Base-by-base conservation (phyloP, 2,113 vertebrate species). In the Odontesthes bonariensis region DNA sequence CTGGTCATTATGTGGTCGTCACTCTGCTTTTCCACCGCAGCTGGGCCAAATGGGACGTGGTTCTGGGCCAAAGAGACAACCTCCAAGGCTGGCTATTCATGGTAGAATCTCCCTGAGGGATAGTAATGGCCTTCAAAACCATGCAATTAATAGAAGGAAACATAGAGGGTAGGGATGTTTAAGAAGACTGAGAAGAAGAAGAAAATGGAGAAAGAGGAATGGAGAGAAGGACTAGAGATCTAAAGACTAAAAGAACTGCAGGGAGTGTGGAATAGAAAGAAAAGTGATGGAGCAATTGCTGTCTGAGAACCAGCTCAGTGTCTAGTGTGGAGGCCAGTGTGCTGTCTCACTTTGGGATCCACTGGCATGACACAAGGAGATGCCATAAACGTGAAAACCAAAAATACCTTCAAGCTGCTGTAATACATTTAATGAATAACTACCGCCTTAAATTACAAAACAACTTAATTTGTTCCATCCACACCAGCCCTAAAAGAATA, bases 1-100 rank as follows among this genome's bases (percentile, higher is more conserved):
- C 77, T 86, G 87, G 83, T 91, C 69, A 49, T 92, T 89, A 92
- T 89, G 92, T 81, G 91, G 93, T 92, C 82, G 42, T 82, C 77
- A 82, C 82, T 82, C 70, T 76, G 88, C 85, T 94, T 91, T 79
- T 86, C 84, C 91, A 89, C 87, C 79, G 86, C 77, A 73, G 91
- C 74, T 69, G 81, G 65, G 90, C 91, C 83, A 91, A 93, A 91
- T 87, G 82, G 84, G 84, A 89, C 82, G 75, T 71, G 58, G 47
- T 68, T 57, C 89, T 35, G 73, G 70, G 84, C 90, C 54, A 88
- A 74, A 71, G 81, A 91, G 80, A 86, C 79, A 88, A 92, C 82
- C 76, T 82, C 84, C 90, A 87, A 92, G 81, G 81, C 84, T 83
- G 89, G 58, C 69, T 88, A 87, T 91, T 91, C 84, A 87, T 78